Evolutionary conservation across 2,113 vertebrate genomes (phyloP).

Genomic region (Narcine bancroftii): DNA sequence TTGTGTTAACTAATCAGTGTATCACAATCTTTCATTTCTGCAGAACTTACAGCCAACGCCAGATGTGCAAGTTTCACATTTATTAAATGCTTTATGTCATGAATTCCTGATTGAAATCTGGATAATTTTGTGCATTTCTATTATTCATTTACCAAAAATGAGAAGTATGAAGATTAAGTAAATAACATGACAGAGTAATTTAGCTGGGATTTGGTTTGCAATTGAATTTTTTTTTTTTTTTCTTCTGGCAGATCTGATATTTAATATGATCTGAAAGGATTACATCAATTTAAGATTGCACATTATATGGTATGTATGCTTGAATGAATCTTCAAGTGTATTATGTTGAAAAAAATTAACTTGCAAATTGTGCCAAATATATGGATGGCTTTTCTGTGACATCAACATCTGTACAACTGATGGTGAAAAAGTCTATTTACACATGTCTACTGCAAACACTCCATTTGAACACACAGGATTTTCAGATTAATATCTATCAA

Average conservation of each 20-base stretch:
- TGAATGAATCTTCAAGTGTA: not conserved
- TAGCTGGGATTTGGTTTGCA: not conserved
- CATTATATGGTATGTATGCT: not conserved
- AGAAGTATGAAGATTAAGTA: not conserved
- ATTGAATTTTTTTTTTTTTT: not conserved
- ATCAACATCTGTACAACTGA: constrained; percentile 14
- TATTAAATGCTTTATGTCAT: not conserved
- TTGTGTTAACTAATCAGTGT: not conserved
- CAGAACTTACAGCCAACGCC: not conserved
- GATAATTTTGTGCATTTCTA: not conserved
- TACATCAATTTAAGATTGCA: not conserved
- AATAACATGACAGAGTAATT: not conserved
- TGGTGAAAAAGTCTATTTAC: not conserved
- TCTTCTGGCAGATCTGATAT: too few species aligned
- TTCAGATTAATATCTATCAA: not conserved
- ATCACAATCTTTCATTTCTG: not conserved
- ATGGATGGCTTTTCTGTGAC: constrained; percentile 6
- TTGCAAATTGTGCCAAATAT: not conserved
- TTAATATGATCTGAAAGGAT: constrained; percentile 24
- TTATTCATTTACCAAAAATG: not conserved
- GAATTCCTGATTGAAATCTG: not conserved
- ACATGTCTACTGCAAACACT: not conserved
- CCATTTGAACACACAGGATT: not conserved
- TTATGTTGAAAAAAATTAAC: constrained; percentile 1
- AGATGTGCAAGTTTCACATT: not conserved